Percentiles rank a stretch among this genome's conserved stretches.
These are phyloP conservation scores for Lepidotrigona ventralis DNA, from an alignment of 1,140 invertebrate species.

Conservation along the genomic window DNA sequence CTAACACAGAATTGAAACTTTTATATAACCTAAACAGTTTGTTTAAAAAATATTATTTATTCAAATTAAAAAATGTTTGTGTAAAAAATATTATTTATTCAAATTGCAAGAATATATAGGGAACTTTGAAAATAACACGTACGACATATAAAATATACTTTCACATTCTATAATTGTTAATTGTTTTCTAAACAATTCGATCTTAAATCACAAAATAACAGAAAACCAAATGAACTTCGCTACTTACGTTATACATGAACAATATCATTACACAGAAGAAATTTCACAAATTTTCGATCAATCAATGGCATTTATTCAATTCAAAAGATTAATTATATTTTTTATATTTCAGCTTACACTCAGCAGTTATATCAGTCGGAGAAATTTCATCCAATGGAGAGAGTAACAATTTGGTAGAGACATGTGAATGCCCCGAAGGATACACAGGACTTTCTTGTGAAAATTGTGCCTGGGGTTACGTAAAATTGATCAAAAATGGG, in stretches of 20 bases:
- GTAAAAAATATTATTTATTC: too few relatives aligned
- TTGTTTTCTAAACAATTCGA: too few relatives aligned
- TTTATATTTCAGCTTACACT: slow-evolving; percentile 66
- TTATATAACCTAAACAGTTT: too few relatives aligned
- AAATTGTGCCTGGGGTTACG: slow-evolving; percentile 91
- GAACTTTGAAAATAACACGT: too few relatives aligned
- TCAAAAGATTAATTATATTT: not conserved
- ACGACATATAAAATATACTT: too few relatives aligned
- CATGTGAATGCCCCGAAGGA: slow-evolving; percentile 84
- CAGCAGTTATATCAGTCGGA: slow-evolving; percentile 63
- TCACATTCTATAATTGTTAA: too few relatives aligned
- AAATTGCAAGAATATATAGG: too few relatives aligned
- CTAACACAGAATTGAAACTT: too few relatives aligned
- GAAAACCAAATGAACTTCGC: not conserved
- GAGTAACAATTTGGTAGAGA: slow-evolving; percentile 81
- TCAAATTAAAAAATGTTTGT: too few relatives aligned
- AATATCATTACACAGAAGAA: not conserved
- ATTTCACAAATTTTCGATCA: not conserved
- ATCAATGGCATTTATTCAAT: not conserved
- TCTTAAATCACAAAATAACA: too few relatives aligned
- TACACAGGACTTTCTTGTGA: slow-evolving; percentile 92
- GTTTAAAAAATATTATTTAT: too few relatives aligned
- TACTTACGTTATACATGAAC: not conserved
- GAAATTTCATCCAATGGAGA: slow-evolving; percentile 62
- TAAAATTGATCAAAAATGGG: slow-evolving; percentile 85